These are phyloP conservation scores for Listronotus oregonensis DNA, from an alignment of 1,140 invertebrate species.

Conservation along the genomic window DNA sequence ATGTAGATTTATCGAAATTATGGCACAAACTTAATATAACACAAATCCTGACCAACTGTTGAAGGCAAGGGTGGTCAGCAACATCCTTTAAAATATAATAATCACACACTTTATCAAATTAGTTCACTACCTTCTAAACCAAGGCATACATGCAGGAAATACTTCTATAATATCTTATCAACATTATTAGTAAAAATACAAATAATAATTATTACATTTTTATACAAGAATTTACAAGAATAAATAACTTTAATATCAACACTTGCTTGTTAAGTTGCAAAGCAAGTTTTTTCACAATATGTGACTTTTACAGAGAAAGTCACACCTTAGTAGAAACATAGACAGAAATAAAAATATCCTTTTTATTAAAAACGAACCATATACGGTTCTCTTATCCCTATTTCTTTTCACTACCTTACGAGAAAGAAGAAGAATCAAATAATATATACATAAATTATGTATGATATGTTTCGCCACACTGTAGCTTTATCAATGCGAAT, in stretches of 20 bases:
- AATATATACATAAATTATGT: too few relatives aligned
- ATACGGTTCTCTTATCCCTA: too few relatives aligned
- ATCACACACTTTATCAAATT: constrained; percentile 55
- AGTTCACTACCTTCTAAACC: constrained; percentile 45
- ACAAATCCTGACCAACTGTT: constrained; percentile 38
- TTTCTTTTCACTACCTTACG: too few relatives aligned
- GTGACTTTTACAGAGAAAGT: neutral
- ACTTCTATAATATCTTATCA: constrained; percentile 39
- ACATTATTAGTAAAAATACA: constrained; percentile 7
- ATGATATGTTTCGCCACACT: too few relatives aligned
- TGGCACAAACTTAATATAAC: constrained; percentile 49
- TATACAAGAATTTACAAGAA: constrained; percentile 48
- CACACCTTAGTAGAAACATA: neutral
- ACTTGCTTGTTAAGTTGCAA: constrained; percentile 16
- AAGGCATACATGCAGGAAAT: constrained; percentile 45
- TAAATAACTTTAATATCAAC: constrained; percentile 50
- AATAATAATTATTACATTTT: constrained; percentile 41
- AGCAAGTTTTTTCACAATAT: constrained; percentile 20
- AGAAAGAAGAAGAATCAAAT: too few relatives aligned
- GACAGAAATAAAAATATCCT: too few relatives aligned
- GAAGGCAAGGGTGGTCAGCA: constrained; percentile 52
- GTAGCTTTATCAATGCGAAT: too few relatives aligned
- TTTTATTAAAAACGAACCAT: too few relatives aligned
- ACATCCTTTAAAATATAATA: constrained; percentile 42
- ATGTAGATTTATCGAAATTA: constrained; percentile 33